Evolutionary conservation across 2,113 vertebrate genomes (phyloP).

Genomic region (Mormyrus lacerda): DNA sequence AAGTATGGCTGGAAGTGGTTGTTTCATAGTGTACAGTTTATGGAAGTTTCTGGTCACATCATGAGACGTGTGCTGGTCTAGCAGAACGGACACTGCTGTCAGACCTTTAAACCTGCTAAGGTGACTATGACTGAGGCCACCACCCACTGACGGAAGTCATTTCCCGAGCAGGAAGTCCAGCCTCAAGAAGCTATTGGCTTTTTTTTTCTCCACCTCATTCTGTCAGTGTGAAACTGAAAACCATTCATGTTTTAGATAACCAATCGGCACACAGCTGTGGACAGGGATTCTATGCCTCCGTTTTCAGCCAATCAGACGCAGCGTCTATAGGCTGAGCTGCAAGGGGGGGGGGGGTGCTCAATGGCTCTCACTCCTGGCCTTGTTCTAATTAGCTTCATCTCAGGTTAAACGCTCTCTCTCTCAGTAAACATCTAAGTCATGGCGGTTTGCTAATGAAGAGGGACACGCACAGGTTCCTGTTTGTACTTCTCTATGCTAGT

Average conservation of each 20-base stretch:
- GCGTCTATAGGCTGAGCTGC: background rate
- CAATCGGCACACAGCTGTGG: background rate
- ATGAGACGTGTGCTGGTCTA: background rate
- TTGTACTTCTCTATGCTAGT: background rate
- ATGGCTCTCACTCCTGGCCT: background rate
- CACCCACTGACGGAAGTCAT: background rate
- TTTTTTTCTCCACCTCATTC: background rate
- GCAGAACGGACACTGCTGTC: background rate
- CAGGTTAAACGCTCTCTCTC: background rate
- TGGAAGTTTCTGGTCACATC: background rate
- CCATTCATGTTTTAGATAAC: background rate
- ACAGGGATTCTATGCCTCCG: background rate
- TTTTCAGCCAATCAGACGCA: background rate
- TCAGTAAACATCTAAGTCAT: background rate
- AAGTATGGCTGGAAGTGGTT: background rate
- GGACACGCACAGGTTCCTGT: background rate
- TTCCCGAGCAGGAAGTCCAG: background rate
- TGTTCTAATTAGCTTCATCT: background rate
- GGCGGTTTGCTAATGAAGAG: background rate
- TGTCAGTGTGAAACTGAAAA: background rate
- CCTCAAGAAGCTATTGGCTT: background rate
- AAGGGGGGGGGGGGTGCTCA: background rate
- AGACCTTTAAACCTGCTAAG: background rate
- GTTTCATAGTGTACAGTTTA: background rate
- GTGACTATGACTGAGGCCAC: background rate